Percentiles rank a stretch among this genome's conserved stretches.
These are phyloP conservation scores for Zophobas morio DNA, from an alignment of 1,140 invertebrate genomes.

Conservation along the genomic window DNA sequence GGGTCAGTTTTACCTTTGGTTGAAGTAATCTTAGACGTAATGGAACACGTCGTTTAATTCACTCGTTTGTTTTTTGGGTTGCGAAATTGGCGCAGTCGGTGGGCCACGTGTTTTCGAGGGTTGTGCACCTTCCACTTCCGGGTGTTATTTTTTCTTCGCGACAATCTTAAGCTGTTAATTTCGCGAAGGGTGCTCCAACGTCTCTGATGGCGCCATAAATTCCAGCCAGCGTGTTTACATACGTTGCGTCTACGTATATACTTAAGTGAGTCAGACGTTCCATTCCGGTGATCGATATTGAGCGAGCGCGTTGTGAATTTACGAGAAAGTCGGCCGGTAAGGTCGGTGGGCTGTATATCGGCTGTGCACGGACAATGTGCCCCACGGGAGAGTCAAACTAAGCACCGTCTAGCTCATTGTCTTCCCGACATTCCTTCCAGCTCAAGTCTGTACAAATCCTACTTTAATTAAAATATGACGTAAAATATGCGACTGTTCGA, in stretches of 20 bases:
- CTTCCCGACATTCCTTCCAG: slow-evolving; percentile 45
- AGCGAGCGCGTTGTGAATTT: slow-evolving; percentile 44
- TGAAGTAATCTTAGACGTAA: too few relatives aligned
- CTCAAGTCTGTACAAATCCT: slow-evolving; percentile 49
- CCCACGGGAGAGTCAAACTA: slow-evolving; percentile 45
- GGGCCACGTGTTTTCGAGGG: too few relatives aligned
- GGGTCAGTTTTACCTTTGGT: too few relatives aligned
- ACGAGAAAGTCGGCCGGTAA: slow-evolving; percentile 42
- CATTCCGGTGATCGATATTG: slow-evolving; percentile 52
- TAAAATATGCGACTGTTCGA: slow-evolving; percentile 51
- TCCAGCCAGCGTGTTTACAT: slow-evolving; percentile 19
- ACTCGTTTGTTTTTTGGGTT: not conserved
- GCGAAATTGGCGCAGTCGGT: not conserved
- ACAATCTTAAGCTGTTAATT: not conserved
- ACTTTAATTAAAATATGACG: slow-evolving; percentile 57
- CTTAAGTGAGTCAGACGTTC: slow-evolving; percentile 52
- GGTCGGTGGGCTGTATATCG: slow-evolving; percentile 50
- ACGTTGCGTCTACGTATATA: slow-evolving; percentile 42
- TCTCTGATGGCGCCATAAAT: slow-evolving; percentile 11
- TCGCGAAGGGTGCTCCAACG: not conserved
- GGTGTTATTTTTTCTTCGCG: not conserved
- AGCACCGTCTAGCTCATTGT: slow-evolving; percentile 52
- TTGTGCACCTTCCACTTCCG: too few relatives aligned
- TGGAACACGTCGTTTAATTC: too few relatives aligned
- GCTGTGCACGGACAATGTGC: slow-evolving; percentile 48